Percentiles rank a stretch among this genome's conserved stretches.
phyloP scores from a whole-genome alignment of 2,797 vertebrate species.

The Peromyscus attwateri region DNA sequence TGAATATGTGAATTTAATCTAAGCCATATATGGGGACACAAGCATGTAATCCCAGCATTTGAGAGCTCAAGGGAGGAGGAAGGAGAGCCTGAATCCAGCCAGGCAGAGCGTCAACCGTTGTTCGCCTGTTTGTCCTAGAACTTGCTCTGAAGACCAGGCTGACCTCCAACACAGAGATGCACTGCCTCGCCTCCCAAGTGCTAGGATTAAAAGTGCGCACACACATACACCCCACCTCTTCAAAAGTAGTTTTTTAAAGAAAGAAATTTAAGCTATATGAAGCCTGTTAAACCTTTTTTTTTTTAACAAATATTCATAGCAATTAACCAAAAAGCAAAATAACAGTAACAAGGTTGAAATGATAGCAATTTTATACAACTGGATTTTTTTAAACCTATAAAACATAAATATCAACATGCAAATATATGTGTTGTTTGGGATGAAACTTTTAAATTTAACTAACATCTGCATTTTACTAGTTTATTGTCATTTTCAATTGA shows the following conservation, averaged over 20 bases:
- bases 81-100: not conserved
- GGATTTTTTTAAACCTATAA: conserved; percentile 64
- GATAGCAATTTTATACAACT: conserved; percentile 10
- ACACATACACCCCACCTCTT: not conserved
- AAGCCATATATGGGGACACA: not conserved
- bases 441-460: conserved; percentile 52
- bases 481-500: conserved; percentile 66
- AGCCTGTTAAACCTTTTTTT: conserved; percentile 4
- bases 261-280: conserved; percentile 59
- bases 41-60: not conserved
- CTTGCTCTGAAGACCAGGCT: not conserved
- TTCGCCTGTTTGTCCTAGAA: not conserved
- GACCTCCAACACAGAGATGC: not conserved
- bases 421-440: conserved; percentile 33
- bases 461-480: conserved; percentile 47
- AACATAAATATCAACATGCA: conserved; percentile 41
- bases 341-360: conserved; percentile 67
- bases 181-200: not conserved
- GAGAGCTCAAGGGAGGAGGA: not conserved
- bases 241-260: conserved; percentile 18
- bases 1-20: not conserved
- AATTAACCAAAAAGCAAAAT: conserved; percentile 67
- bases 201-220: not conserved
- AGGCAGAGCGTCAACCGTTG: not conserved
- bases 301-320: conserved; percentile 33